Evolutionary conservation across 1,140 invertebrate species (phyloP).

Genomic region (Latrodectus geometricus): DNA sequence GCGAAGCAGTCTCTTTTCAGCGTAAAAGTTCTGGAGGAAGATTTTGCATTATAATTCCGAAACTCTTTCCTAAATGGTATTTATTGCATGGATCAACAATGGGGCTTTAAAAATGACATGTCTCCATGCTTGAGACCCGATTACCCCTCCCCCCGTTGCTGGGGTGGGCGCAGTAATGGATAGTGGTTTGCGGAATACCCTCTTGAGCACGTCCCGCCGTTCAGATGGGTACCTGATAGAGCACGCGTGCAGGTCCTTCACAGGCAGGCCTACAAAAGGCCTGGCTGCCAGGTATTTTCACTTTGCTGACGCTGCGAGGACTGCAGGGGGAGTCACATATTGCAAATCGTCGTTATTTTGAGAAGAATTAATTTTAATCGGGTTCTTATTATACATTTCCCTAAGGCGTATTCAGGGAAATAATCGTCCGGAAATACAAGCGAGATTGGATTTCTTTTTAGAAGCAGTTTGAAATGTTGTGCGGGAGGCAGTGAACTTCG

Average conservation of each 20-base stretch:
- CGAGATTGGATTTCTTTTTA: too few species aligned
- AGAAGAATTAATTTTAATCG: too few species aligned
- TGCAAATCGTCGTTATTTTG: too few species aligned
- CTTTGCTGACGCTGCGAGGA: not conserved
- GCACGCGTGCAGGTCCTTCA: slow-evolving; percentile 13
- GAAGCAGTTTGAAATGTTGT: too few species aligned
- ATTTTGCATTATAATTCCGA: too few species aligned
- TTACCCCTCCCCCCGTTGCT: not conserved
- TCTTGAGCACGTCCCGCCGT: slow-evolving; percentile 20
- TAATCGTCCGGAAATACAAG: too few species aligned
- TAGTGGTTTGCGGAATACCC: slow-evolving; percentile 5
- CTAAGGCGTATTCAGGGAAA: too few species aligned
- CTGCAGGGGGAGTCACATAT: not conserved
- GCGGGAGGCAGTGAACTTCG: too few species aligned
- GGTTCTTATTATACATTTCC: too few species aligned
- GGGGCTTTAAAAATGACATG: not conserved
- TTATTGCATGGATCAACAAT: not conserved
- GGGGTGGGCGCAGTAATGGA: slow-evolving; percentile 1
- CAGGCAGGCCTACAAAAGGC: not conserved
- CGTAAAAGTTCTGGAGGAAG: too few species aligned
- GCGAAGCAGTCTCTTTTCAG: too few species aligned
- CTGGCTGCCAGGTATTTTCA: not conserved
- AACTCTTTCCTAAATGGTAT: not conserved
- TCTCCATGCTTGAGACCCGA: too few species aligned
- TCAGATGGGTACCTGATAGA: slow-evolving; percentile 19